A percentile compares a stretch with the other conserved stretches of the same genome.
Evolutionary conservation across 1,140 invertebrate genomes (phyloP).

Genomic region (Frieseomelitta varia): DNA sequence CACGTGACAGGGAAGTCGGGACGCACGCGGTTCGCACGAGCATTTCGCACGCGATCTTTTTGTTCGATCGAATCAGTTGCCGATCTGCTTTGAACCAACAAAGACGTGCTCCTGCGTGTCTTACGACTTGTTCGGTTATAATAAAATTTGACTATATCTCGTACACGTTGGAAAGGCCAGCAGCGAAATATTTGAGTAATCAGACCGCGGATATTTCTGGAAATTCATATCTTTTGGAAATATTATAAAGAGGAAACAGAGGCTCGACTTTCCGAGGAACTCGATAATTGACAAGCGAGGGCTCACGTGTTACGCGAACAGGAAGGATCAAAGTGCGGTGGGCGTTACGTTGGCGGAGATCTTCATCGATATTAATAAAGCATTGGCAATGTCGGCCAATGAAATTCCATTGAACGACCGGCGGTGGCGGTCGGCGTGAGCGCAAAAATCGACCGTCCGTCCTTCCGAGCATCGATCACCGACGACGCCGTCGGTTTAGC

Average conservation of each 20-base stretch:
- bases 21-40: constrained; percentile 38
- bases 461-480: constrained; percentile 48
- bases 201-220: no score
- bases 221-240: no score
- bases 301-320: background rate
- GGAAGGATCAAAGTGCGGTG: background rate
- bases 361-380: constrained; percentile 40
- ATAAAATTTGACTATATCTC: background rate
- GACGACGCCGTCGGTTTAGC: background rate
- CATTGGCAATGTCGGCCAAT: background rate
- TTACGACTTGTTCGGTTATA: background rate
- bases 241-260: no score
- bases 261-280: background rate
- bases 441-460: constrained; percentile 28
- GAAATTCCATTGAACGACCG: constrained; percentile 6
- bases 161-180: background rate
- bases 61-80: background rate
- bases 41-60: constrained; percentile 19
- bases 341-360: background rate
- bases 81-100: background rate
- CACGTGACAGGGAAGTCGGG: constrained; percentile 19
- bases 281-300: background rate
- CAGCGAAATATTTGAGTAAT: no score
- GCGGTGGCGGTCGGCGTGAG: no score
- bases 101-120: background rate